Evolutionary conservation across 2,797 vertebrate genomes (phyloP).

Genomic region (Acrossocheilus wenchowensis): DNA sequence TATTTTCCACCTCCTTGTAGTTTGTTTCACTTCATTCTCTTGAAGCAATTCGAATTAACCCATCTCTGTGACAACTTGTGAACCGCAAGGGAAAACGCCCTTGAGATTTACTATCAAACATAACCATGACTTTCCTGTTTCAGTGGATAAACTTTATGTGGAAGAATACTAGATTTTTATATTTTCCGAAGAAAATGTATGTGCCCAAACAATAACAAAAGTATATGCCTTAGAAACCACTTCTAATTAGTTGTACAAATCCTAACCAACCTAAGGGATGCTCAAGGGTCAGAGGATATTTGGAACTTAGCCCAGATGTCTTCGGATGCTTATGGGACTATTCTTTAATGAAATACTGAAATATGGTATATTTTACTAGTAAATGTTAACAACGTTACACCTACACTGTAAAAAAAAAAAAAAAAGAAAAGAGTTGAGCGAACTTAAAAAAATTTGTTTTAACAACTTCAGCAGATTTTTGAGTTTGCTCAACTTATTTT

Average conservation of each 20-base stretch:
- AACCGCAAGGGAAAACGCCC: neutral
- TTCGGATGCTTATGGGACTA: neutral
- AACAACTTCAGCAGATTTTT: too few relatives aligned
- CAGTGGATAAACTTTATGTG: neutral
- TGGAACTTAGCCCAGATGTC: neutral
- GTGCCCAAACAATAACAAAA: neutral
- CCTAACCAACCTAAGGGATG: neutral
- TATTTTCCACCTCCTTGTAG: neutral
- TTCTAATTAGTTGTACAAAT: neutral
- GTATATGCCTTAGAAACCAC: slow-evolving; percentile 2
- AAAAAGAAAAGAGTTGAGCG: too few relatives aligned
- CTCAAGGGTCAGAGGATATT: neutral
- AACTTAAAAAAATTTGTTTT: too few relatives aligned
- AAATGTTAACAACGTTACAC: neutral
- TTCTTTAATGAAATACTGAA: neutral
- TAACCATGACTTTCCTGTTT: neutral
- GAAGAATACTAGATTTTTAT: neutral
- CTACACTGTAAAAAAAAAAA: too few relatives aligned
- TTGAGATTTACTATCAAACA: neutral
- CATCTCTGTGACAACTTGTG: neutral
- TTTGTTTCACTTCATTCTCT: neutral
- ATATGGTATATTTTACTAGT: neutral
- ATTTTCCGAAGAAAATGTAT: neutral
- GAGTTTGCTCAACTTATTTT: too few relatives aligned
- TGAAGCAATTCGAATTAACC: neutral